Evolutionary conservation across 1,140 invertebrate genomes (phyloP).

Genomic region (Diorhabda carinulata): DNA sequence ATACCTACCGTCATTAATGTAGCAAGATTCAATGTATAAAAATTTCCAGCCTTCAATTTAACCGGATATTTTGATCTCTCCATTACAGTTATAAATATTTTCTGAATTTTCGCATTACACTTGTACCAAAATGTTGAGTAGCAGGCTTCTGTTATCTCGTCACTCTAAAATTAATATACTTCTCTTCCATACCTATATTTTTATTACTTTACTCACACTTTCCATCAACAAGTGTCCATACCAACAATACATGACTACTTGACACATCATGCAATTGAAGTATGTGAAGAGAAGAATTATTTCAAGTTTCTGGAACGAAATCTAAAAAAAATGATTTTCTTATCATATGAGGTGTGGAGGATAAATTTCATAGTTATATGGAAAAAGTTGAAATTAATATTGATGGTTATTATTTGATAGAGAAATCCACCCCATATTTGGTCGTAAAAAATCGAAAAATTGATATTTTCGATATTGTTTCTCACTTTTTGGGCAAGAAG

Average conservation of each 20-base stretch:
- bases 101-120: slow-evolving; percentile 22
- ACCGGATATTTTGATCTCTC: slow-evolving; percentile 34
- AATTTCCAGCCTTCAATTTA: slow-evolving; percentile 27
- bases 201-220: slow-evolving; percentile 15
- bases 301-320: slow-evolving; percentile 25
- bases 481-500: too few relatives aligned
- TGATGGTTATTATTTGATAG: too few relatives aligned
- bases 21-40: slow-evolving; percentile 30
- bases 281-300: slow-evolving; percentile 27
- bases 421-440: too few relatives aligned
- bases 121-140: slow-evolving; percentile 31
- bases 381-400: too few relatives aligned
- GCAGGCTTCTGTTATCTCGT: slow-evolving; percentile 28
- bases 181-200: background rate
- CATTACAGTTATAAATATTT: slow-evolving; percentile 33
- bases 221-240: slow-evolving; percentile 32
- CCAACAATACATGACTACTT: slow-evolving; percentile 36
- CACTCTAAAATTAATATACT: slow-evolving; percentile 27
- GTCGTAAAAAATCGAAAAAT: too few relatives aligned
- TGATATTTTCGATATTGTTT: too few relatives aligned
- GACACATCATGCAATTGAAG: slow-evolving; percentile 30
- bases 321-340: slow-evolving; percentile 16
- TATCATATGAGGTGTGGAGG: too few relatives aligned
- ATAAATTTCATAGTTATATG: too few relatives aligned
- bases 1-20: slow-evolving; percentile 34